Evolutionary conservation across 2,113 vertebrate species (phyloP).

Genomic region (Bolborhynchus lineola): DNA sequence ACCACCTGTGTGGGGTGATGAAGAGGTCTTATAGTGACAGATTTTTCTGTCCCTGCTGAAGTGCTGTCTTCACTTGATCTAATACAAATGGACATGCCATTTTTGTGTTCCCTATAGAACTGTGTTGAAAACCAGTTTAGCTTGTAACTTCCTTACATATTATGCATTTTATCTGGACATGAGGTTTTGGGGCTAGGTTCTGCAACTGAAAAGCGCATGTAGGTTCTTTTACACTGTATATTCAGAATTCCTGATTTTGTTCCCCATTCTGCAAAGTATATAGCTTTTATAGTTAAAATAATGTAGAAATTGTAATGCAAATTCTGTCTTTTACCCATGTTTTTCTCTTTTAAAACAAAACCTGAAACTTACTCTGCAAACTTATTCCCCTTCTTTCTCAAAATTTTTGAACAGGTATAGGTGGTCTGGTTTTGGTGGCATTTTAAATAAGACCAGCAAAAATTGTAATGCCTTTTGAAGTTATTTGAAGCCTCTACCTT

Average conservation of each 20-base stretch:
- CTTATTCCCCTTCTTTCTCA: background rate
- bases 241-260: background rate
- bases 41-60: background rate
- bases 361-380: background rate
- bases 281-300: background rate
- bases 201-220: background rate
- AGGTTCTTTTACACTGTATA: background rate
- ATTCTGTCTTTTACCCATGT: background rate
- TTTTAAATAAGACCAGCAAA: background rate
- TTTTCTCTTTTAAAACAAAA: background rate
- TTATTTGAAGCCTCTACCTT: background rate
- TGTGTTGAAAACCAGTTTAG: background rate
- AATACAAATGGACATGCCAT: background rate
- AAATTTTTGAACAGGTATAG: background rate
- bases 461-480: background rate
- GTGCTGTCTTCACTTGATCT: background rate
- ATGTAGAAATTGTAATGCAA: background rate
- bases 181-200: background rate
- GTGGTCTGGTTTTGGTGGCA: background rate
- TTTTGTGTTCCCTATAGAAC: background rate
- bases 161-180: background rate
- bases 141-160: background rate
- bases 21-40: background rate
- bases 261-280: background rate
- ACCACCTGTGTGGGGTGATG: fast-evolving